These are phyloP conservation scores for Hyaena hyaena DNA, from an alignment of 2,113 vertebrate species.

Conservation along the genomic window DNA sequence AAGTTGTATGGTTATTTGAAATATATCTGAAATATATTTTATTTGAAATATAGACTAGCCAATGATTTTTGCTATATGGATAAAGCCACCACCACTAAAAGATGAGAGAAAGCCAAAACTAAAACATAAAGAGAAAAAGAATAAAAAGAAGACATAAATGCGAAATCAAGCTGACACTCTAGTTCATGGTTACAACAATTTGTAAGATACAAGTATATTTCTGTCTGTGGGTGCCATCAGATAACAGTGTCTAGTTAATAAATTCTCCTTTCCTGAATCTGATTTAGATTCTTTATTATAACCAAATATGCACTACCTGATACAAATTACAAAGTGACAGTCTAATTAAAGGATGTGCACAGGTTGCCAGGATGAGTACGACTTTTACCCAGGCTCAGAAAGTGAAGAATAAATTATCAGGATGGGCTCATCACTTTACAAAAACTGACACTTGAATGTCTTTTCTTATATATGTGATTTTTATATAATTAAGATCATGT, in stretches of 20 bases:
- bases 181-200: neutral
- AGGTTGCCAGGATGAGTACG: neutral
- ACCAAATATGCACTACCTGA: neutral
- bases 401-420: neutral
- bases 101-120: neutral
- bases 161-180: neutral
- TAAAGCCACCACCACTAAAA: neutral
- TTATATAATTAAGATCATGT: slow-evolving; percentile 26
- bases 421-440: neutral
- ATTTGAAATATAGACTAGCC: neutral
- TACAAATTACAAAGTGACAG: slow-evolving; percentile 28
- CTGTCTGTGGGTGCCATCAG: neutral
- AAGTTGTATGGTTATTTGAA: neutral
- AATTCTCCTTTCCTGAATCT: neutral
- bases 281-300: neutral
- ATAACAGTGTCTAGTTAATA: neutral
- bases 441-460: neutral
- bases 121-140: neutral
- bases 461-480: slow-evolving; percentile 8
- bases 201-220: neutral
- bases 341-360: neutral
- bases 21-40: neutral
- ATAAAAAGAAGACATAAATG: neutral
- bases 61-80: neutral
- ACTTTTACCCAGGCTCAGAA: neutral